phyloP scores from a whole-genome alignment of 2,113 vertebrate species.

The Mirounga angustirostris region DNA sequence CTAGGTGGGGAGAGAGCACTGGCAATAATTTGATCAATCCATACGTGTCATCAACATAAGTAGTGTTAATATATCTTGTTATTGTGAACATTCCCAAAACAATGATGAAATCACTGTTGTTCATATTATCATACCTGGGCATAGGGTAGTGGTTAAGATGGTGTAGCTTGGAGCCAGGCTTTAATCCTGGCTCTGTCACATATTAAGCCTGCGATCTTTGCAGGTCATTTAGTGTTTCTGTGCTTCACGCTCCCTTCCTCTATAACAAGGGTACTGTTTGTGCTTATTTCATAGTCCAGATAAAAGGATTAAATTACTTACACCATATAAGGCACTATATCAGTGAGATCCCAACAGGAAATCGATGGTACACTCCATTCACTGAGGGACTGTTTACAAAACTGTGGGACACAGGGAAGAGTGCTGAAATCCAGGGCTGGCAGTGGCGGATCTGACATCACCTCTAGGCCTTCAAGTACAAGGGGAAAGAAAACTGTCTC shows the following conservation, averaged over 20 bases:
- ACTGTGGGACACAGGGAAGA: neutral
- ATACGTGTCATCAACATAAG: constrained; percentile 13
- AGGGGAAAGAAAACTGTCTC: neutral
- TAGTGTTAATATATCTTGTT: neutral
- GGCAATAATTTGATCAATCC: constrained; percentile 50
- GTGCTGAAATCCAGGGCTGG: neutral
- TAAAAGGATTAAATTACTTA: neutral
- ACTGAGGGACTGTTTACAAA: neutral
- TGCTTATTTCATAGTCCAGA: neutral
- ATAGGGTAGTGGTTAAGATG: neutral
- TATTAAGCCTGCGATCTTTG: neutral
- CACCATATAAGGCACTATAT: neutral
- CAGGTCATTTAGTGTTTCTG: neutral
- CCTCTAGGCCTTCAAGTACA: neutral
- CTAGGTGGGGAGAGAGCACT: neutral
- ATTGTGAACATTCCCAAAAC: neutral
- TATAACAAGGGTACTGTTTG: neutral
- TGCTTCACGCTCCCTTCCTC: neutral
- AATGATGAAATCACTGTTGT: neutral
- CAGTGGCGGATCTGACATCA: neutral
- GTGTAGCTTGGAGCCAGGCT: neutral
- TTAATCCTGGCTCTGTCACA: neutral
- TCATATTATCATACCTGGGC: neutral
- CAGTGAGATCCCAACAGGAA: neutral
- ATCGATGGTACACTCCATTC: neutral